Conservation (phyloP, 2,888 invertebrate species). For the Ochropacha duplaris region DNA sequence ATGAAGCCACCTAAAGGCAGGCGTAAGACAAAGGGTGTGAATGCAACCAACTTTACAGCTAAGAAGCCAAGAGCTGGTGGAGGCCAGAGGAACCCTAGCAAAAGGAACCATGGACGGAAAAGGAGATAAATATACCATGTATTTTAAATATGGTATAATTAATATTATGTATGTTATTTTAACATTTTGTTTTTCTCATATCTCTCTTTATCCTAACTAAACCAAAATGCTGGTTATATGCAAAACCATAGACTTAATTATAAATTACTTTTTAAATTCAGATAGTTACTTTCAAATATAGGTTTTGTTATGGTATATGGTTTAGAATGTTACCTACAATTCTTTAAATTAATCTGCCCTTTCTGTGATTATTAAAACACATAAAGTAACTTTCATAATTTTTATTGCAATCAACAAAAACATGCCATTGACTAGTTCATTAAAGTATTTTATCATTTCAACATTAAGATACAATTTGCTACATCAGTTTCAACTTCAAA, state of each 20-base stretch:
- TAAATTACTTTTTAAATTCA: too few species aligned
- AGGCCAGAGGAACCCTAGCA: constrained; percentile 86
- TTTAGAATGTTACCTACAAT: too few species aligned
- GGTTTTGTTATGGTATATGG: too few species aligned
- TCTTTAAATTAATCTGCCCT: too few species aligned
- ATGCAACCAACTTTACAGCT: constrained; percentile 69
- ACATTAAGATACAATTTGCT: background rate
- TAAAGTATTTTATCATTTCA: background rate
- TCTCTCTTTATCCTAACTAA: background rate
- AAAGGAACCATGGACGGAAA: constrained; percentile 86
- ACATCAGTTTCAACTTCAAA: background rate
- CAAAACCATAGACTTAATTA: too few species aligned
- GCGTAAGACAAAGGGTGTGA: constrained; percentile 60
- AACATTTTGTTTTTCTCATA: background rate
- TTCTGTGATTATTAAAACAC: background rate
- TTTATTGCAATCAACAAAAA: background rate
- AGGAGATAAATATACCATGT: constrained; percentile 78
- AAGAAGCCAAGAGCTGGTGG: constrained; percentile 87
- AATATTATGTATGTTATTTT: constrained; percentile 7
- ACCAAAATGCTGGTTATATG: too few species aligned
- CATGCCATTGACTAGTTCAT: background rate
- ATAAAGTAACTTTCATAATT: background rate
- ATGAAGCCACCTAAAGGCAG: constrained; percentile 60
- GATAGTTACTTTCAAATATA: too few species aligned
- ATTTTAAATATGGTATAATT: constrained; percentile 14